Base-by-base conservation (phyloP, 2,797 vertebrate species). In the Emys orbicularis region DNA sequence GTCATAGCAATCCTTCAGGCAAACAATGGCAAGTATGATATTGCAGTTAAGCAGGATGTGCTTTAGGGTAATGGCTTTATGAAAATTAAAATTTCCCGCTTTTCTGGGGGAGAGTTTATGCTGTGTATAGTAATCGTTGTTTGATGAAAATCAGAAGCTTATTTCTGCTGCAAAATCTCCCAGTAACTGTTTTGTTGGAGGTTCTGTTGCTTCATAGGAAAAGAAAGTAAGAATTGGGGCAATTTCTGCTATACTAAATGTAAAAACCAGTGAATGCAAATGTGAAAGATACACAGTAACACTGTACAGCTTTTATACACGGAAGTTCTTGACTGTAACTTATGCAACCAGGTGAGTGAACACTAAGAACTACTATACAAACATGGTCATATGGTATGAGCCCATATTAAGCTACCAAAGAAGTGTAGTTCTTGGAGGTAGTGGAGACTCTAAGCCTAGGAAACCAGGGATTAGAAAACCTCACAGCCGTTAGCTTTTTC, bases 241-340 rank as follows among this genome's bases (percentile, higher is more conserved):
- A 8, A 57, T 1, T 19, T 83, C 54, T 90, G 5, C 1, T 72
- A 72, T 87, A 72, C 10, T 44, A 23, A 44, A 57, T 11, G 13
- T 3, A 2, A 83, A 59, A 49, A 19, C 19, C 3, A 8, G 23
- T 65, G 6, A 84, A 77, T 4, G 34, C 1, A 0, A 21, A 68
- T 4, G 1, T 57, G 54, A 19, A 87, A 65, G 6, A 34, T 16
- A 5, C 61, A 18, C 8, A 19, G 4, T 65, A 65, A 34, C 61
- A n/a, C 59, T 18, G 15, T 18, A 65, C 59, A 52, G 34, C 5
- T 86, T 25, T 52, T 1, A 4, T 27, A 23, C 3, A 82, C 25
- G 44, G 41, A 77, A 25, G 9, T 37, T 86, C 4, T 86, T 86
- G 88, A 88, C 4, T 68, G 61, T 85, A 92, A 21, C 2, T 4